Base-by-base conservation (phyloP, 2,888 invertebrate genomes). In the Vesta saturnalis region DNA sequence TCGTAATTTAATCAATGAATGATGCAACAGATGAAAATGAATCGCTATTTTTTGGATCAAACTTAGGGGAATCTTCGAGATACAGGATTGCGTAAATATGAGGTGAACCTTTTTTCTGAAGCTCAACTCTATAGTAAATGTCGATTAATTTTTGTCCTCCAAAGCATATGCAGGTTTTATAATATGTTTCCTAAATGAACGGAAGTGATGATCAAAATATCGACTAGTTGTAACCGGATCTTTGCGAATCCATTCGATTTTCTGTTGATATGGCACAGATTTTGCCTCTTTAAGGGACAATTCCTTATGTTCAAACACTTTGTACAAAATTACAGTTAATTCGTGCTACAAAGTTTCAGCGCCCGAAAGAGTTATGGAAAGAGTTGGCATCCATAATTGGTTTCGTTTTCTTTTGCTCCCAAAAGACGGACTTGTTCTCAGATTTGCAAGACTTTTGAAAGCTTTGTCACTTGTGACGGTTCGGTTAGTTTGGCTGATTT, bases 131-230 rank as follows among this genome's bases (percentile, higher is more conserved):
- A 39, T 58, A 58, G 35, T 58, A 58, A 22, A 5, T 21, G 3
- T 58, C 58, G 14, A 58, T 39, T n/a, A 58, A 15, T 14, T 39
- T 8, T 58, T 35, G 12, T 10, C 35, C 58, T 21, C 15, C 5
- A 58, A 58, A 39, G n/a, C 39, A 10, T 6, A 2, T 19, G 1
- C 58, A 30, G 15, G 16, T 58, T 58, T 43, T 16, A 18, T 30
- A n/a, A 58, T 58, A 12, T 58, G n/a, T 2, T 58, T 58, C 4
- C 4, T 39, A 58, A 58, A 58, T 43, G 1, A 8, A 39, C 18
- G n/a, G 12, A 58, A 58, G 1, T 39, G 58, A 15, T 58, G 18
- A 2, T 58, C 58, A 19, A 58, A 58, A 58, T 58, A 58, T n/a
- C 43, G 43, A 18, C 18, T 35, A 18, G 58, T 58, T 3, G 58